Evolutionary conservation across 2,888 invertebrate genomes (phyloP).

Genomic region (Galerucella nymphaeae): DNA sequence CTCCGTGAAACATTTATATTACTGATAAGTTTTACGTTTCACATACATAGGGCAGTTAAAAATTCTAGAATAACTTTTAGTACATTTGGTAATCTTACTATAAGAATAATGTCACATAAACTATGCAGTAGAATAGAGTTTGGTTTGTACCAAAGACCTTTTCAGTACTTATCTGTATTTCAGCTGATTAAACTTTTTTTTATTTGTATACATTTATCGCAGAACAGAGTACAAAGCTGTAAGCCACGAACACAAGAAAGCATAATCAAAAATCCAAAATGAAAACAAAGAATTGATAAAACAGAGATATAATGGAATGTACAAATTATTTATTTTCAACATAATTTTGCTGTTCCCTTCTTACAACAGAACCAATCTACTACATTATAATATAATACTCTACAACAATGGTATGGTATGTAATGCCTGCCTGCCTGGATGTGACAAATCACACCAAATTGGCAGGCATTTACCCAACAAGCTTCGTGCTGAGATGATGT

Average conservation of each 20-base stretch:
- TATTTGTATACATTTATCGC: slow-evolving; percentile 4
- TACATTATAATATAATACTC: slow-evolving; percentile 52
- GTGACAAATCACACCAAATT: slow-evolving; percentile 14
- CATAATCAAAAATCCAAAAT: slow-evolving; percentile 60
- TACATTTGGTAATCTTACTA: not conserved
- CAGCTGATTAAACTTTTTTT: not conserved
- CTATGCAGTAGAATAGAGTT: not conserved
- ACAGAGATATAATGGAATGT: slow-evolving; percentile 80
- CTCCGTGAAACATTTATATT: not conserved
- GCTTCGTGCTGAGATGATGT: slow-evolving; percentile 46
- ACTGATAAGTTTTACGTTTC: not conserved
- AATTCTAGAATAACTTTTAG: slow-evolving; percentile 1
- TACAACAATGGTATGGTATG: slow-evolving; percentile 49
- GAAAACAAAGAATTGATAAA: slow-evolving; percentile 62
- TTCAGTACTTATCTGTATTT: not conserved
- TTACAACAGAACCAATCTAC: slow-evolving; percentile 60
- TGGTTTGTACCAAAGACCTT: not conserved
- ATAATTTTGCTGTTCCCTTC: slow-evolving; percentile 73
- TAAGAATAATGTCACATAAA: not conserved
- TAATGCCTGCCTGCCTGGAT: slow-evolving; percentile 37
- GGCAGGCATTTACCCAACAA: slow-evolving; percentile 36
- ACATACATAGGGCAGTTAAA: not conserved
- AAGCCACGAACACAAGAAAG: slow-evolving; percentile 29
- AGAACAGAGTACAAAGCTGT: slow-evolving; percentile 25
- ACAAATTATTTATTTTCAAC: slow-evolving; percentile 77